Evolutionary conservation across 2,888 invertebrate species (phyloP), one percentile per base, ranked within the genome.

Genomic region (Tipula lateralis): DNA sequence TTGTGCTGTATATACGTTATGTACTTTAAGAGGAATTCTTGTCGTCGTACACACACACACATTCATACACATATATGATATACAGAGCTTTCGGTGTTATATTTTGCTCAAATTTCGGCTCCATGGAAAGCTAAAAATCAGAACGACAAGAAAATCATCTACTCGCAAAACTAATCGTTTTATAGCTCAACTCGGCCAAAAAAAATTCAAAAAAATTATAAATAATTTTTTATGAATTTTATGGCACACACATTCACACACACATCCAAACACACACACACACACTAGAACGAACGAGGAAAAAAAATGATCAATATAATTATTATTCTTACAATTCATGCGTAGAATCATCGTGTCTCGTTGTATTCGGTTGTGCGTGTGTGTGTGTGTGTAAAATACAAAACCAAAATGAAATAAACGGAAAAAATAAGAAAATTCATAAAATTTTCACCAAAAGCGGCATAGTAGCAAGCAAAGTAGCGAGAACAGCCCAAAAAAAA

Each of bases 271-370:
- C n/a, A n/a, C n/a, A n/a, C n/a, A n/a, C n/a, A n/a, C n/a, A n/a
- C n/a, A n/a, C n/a, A n/a, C n/a, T n/a, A n/a, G n/a, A 66, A 66
- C 66, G 66, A 66, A 66, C 24, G 66, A 66, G 66, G 39, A 13
- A 44, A 66, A 66, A 66, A 66, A 19, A 66, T 66, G 66, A 66
- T 66, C 66, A 66, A 66, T 66, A 66, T 66, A 66, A 66, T 66
- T 66, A 66, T 66, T 66, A 66, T 66, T 66, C 24, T 66, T 66
- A 66, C 66, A 66, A 66, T 66, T 24, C 66, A 66, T 66, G 66
- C 66, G 66, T 66, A 66, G 66, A 66, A 66, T 66, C 66, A 66
- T 66, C 66, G 66, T 19, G 9, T 66, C 66, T 66, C 44, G 66
- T 24, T 24, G n/a, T n/a, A n/a, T 44, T 44, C 44, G 44, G 44